Base-by-base conservation (phyloP, 2,797 vertebrate species). In the Molossus molossus region DNA sequence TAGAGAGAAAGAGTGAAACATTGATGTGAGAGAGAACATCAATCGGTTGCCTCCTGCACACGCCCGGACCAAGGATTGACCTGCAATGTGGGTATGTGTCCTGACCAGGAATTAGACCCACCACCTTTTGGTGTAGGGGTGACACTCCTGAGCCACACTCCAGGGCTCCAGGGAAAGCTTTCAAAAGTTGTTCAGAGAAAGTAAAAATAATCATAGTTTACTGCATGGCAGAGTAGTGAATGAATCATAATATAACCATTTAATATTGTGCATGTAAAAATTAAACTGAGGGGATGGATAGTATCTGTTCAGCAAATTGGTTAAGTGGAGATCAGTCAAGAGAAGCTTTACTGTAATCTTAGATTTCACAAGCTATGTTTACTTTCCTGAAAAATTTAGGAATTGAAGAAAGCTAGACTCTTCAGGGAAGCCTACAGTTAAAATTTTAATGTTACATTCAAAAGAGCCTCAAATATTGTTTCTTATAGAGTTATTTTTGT, bases 111-210 rank as follows among this genome's bases (percentile, higher is more conserved):
- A 53, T 53, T 9, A 13, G 11, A 53, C 50, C 50, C 50, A 13
- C 50, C 50, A 53, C 50, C 50, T 53, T 53, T 53, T 7, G 50
- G 50, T 53, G 50, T 53, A 53, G 2, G 9, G 50, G 12, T 13
- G 50, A 53, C 12, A 13, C 50, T 53, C 50, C 50, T 53, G 50
- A 53, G 50, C 50, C 50, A 53, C 50, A 53, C 50, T 10, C 50
- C 50, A 53, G 50, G 50, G 50, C n/a, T 94, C 70, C 40, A 82
- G 55, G 89, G n/a, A 76, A 83, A 82, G 60, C 33, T 58, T 75
- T 13, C 1, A 1, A n/a, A 73, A 91, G 15, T 82, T 50, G 23
- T 87, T 82, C 50, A 82, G 53, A 69, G 53, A 94, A 92, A 60
- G 55, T 45, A 76, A 21, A 81, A 62, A 33, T 80, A 93, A 45